Conservation (phyloP, 2,888 invertebrate genomes). For the Drosophila helvetica region DNA sequence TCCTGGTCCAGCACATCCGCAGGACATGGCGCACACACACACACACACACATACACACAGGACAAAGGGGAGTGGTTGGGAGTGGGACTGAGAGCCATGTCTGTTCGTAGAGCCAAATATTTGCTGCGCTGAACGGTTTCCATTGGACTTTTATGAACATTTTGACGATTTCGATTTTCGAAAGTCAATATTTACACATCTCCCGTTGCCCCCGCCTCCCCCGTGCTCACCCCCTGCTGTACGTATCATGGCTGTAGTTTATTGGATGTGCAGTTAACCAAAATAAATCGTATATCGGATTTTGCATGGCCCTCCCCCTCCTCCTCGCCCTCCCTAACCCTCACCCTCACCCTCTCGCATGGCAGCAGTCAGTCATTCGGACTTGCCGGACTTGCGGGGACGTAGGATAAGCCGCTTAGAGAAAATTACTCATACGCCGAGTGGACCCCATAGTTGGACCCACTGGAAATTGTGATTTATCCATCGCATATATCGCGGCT, state of each 20-base stretch:
- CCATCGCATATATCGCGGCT: slow-evolving; percentile 3
- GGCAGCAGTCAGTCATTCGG: slow-evolving; percentile 11
- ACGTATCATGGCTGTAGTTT: slow-evolving; percentile 45
- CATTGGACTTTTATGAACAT: slow-evolving; percentile 71
- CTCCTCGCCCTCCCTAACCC: neutral
- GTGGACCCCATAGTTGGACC: slow-evolving; percentile 33
- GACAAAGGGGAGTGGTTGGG: neutral
- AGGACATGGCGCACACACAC: slow-evolving; percentile 5
- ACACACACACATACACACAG: neutral
- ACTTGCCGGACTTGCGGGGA: slow-evolving; percentile 1
- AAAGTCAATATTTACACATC: slow-evolving; percentile 76
- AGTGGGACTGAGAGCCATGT: slow-evolving; percentile 45
- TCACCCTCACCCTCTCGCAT: neutral
- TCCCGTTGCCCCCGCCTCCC: neutral
- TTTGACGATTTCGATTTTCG: slow-evolving; percentile 77
- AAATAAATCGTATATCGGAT: slow-evolving; percentile 77
- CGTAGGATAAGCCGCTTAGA: slow-evolving; percentile 73
- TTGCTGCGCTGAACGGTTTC: slow-evolving; percentile 66
- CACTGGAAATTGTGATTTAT: slow-evolving; percentile 48
- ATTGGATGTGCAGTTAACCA: slow-evolving; percentile 78
- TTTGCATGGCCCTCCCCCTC: slow-evolving; percentile 26
- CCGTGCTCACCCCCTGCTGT: neutral
- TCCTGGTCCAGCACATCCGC: slow-evolving; percentile 42
- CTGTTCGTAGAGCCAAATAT: slow-evolving; percentile 68
- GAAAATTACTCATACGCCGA: slow-evolving; percentile 74